These are phyloP conservation scores for Mormyrus iriodes DNA, from an alignment of 2,113 vertebrate genomes.

Conservation along the genomic window DNA sequence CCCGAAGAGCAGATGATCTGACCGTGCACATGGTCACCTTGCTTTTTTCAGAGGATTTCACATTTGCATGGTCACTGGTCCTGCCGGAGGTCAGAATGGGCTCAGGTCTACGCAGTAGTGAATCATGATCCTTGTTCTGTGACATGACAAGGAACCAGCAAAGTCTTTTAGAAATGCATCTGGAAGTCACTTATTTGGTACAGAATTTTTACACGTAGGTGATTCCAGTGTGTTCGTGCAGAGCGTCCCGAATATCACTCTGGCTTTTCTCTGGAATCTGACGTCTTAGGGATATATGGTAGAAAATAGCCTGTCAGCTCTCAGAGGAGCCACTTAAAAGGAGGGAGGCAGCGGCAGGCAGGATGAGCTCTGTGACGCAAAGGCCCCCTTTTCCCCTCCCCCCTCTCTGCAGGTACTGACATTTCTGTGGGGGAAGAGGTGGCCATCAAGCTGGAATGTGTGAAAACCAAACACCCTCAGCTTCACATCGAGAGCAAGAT, in stretches of 20 bases:
- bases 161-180: neutral
- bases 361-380: neutral
- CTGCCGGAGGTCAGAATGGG: neutral
- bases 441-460: slow-evolving; percentile 94
- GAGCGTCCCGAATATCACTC: neutral
- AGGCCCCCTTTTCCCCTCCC: neutral
- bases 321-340: neutral
- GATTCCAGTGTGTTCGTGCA: neutral
- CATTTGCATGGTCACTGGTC: neutral
- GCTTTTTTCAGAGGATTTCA: neutral
- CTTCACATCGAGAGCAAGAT: slow-evolving; percentile 98
- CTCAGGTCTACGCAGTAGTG: neutral
- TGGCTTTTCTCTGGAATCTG: neutral
- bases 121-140: neutral
- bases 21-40: neutral
- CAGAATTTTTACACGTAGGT: neutral
- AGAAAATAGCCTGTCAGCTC: neutral
- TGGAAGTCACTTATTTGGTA: neutral
- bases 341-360: neutral
- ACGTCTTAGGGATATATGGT: neutral
- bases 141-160: neutral
- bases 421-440: slow-evolving; percentile 91
- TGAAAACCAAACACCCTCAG: slow-evolving; percentile 96
- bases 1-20: neutral
- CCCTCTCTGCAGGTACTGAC: slow-evolving; percentile 75